Evolutionary conservation across 2,888 invertebrate genomes (phyloP), one percentile per base, ranked within the genome.

Genomic region (Rhaphigaster nebulosa): DNA sequence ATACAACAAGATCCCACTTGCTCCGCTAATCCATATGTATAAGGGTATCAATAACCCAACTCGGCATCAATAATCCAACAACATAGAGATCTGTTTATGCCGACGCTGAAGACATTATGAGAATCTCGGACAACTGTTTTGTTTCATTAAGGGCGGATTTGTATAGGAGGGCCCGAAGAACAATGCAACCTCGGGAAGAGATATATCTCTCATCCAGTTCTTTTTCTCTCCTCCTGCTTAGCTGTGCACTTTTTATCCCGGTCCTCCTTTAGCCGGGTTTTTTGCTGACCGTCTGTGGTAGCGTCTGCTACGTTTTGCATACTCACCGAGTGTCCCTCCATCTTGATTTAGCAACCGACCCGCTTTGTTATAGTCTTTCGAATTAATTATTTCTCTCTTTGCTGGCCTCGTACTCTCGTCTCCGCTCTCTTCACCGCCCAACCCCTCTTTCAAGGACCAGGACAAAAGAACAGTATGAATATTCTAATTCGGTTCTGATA

Each of bases 331-430:
- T 50, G 45, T 45, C 84, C 84, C 84, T 84, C 84, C 45, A n/a
- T 84, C 45, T 84, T 84, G 84, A 84, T 84, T 84, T 84, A 84
- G 38, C 45, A 50, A 41, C 84, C 84, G 4, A 84, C 84, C 84
- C 84, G 84, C 84, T 84, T 84, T 84, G 84, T 84, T 84, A 84
- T 84, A 84, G 84, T 84, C 84, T 84, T 84, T 84, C 84, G 84
- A 84, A 84, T 84, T 84, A 84, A 84, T 84, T 84, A 84, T 84
- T 84, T 84, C 84, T 84, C 84, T 84, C 84, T 84, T 84, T 84
- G 45, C 84, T 45, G 26, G 18, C 26, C 84, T 23, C 45, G 84
- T 84, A 84, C 45, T 84, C 41, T 50, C 70, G 4, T 45, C 84
- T 80, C 26, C 26, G 26, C 41, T 10, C 41, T 45, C 45, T 45